Base-by-base conservation (phyloP, 2,113 vertebrate genomes). In the Sula dactylatra region DNA sequence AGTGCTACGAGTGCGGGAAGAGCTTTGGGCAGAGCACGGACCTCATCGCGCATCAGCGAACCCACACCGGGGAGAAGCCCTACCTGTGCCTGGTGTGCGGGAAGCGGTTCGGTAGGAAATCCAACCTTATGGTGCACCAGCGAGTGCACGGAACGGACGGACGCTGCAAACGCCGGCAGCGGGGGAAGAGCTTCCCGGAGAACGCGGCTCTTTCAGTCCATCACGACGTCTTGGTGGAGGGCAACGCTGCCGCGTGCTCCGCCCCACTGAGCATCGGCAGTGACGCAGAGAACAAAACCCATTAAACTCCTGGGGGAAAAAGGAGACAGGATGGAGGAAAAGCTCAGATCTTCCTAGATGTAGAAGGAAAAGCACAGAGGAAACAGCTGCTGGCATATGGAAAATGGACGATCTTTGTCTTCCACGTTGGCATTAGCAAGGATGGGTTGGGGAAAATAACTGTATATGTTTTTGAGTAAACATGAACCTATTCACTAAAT, bases 61-160 rank as follows among this genome's bases (percentile, higher is more conserved):
- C 98, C 18, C 99, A 99, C 98, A 99, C 99, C 0, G 99, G 99
- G 29, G 98, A 99, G 91, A 98, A 99, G 82, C 98, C 99, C 40
- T 99, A 99, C 94, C 98, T 97, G 6, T 99, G 99, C 97, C 98
- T 98, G 47, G 97, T 98, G 72, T 99, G 99, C 88, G 95, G 98
- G 65, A 99, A 99, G 97, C 98, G 98, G 81, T 99, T 99, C 96
- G 98, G 98, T 13, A 98, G 98, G 2, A 99, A 98, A 7, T 98
- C 99, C 97, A 99, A 99, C 97, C 98, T 99, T 83, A 97, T 98
- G 72, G 99, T 99, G 79, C 99, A 99, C 98, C 98, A 98, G 95
- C 98, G 99, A 90, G 99, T 98, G 29, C 99, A 99, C 92, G 98
- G 98, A 0, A 98, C 98, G n/a, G 97, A 97, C 34, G 98, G 98